These are phyloP conservation scores for Sesia apiformis DNA, from an alignment of 2,888 invertebrate species.

Conservation along the genomic window DNA sequence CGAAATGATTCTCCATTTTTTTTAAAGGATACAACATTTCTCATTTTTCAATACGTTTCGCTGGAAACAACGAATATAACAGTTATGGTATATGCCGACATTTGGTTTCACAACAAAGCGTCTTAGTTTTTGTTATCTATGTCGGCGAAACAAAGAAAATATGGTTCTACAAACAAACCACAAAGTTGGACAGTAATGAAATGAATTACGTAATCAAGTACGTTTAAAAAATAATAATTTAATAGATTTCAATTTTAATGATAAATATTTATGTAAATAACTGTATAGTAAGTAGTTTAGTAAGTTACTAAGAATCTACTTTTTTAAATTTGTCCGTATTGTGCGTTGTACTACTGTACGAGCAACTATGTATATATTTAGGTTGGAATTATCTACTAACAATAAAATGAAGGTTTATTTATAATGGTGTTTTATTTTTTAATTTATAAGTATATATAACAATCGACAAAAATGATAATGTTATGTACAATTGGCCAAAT, in stretches of 20 bases:
- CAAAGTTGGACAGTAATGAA: conserved; percentile 13
- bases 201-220: not conserved
- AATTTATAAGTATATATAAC: conserved; percentile 40
- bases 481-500: conserved; percentile 29
- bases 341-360: no score
- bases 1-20: conserved; percentile 57
- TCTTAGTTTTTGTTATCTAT: conserved; percentile 32
- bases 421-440: conserved; percentile 36
- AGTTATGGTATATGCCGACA: conserved; percentile 36
- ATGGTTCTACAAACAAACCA: conserved; percentile 37
- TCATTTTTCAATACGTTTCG: conserved; percentile 39
- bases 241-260: no score
- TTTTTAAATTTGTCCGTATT: no score
- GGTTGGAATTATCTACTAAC: no score
- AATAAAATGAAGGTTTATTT: no score
- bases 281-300: no score
- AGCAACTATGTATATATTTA: no score
- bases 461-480: conserved; percentile 36
- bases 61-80: conserved; percentile 50
- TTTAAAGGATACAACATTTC: conserved; percentile 23
- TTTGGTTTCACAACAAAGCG: conserved; percentile 28
- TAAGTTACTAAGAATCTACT: no score
- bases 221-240: not conserved
- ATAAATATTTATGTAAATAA: no score
- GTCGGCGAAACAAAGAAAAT: conserved; percentile 29